These are phyloP conservation scores for Blera fallax DNA, from an alignment of 2,888 invertebrate species.

Conservation along the genomic window DNA sequence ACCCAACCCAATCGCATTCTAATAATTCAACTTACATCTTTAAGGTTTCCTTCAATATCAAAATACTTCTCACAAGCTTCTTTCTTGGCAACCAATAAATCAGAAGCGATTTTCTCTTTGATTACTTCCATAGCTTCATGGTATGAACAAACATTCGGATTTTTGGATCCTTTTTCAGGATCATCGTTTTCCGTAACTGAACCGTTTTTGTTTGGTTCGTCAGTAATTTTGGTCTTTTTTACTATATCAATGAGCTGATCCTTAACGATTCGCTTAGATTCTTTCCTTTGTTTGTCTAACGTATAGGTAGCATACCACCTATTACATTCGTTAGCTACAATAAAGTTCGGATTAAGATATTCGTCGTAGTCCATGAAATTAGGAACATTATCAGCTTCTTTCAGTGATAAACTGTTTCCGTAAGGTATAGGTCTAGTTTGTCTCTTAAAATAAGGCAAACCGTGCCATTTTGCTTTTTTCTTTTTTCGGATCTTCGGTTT, in stretches of 20 bases:
- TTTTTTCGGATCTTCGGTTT: not conserved
- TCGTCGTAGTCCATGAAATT: constrained; percentile 49
- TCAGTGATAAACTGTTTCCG: constrained; percentile 27
- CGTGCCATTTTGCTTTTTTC: not conserved
- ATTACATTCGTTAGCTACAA: constrained; percentile 69
- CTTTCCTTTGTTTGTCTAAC: constrained; percentile 21
- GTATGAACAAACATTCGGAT: constrained; percentile 64
- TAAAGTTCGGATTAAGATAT: constrained; percentile 61
- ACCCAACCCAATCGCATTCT: not conserved
- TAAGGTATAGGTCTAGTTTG: constrained; percentile 72
- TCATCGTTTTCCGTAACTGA: not conserved
- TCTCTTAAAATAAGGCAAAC: constrained; percentile 76
- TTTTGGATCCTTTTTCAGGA: not conserved
- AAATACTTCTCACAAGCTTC: constrained; percentile 36
- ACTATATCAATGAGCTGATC: constrained; percentile 55
- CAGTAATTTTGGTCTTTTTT: too few relatives aligned
- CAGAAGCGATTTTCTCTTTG: constrained; percentile 69
- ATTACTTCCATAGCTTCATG: constrained; percentile 71
- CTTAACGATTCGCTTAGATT: constrained; percentile 47
- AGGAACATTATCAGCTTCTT: not conserved
- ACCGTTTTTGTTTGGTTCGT: too few relatives aligned
- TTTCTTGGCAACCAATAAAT: constrained; percentile 43
- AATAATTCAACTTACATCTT: constrained; percentile 29
- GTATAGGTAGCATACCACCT: constrained; percentile 73
- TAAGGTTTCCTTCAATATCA: constrained; percentile 29